phyloP scores from a whole-genome alignment of 2,113 vertebrate genomes.

The Ageneiosus marmoratus region DNA sequence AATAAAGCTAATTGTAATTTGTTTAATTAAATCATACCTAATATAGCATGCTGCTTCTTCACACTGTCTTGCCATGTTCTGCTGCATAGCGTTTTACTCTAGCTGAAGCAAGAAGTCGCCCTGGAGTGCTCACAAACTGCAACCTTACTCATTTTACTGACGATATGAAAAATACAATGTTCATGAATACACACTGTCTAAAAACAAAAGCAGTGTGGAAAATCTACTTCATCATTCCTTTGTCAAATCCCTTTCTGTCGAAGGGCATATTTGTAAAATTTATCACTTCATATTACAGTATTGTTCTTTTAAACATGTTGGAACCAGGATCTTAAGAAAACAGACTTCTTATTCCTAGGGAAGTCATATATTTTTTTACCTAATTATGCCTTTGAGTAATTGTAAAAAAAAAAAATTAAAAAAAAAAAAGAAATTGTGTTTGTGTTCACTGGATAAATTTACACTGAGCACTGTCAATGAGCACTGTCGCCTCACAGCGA shows the following conservation, averaged over 20 bases:
- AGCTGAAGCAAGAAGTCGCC: background rate
- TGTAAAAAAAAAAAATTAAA: background rate
- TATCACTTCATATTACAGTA: background rate
- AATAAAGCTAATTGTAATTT: constrained; percentile 16
- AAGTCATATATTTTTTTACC: background rate
- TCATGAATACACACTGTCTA: background rate
- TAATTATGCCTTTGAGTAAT: background rate
- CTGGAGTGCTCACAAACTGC: background rate
- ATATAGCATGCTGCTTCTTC: background rate
- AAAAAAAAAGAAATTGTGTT: background rate
- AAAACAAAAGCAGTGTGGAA: background rate
- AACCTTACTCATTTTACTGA: background rate
- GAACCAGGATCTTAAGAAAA: background rate
- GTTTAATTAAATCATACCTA: background rate
- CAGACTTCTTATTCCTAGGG: background rate
- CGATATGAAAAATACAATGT: background rate
- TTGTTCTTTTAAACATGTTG: background rate
- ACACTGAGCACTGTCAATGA: no score
- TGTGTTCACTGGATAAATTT: background rate
- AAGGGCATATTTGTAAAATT: background rate
- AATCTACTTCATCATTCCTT: background rate
- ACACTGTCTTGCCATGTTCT: background rate
- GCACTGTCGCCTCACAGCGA: no score
- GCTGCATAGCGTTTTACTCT: background rate
- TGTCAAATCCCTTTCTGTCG: background rate